Percentiles rank a stretch among this genome's conserved stretches.
Conservation (phyloP, 35 echinoderm and acorn worm genomes). For the Lytechinus variegatus region DNA sequence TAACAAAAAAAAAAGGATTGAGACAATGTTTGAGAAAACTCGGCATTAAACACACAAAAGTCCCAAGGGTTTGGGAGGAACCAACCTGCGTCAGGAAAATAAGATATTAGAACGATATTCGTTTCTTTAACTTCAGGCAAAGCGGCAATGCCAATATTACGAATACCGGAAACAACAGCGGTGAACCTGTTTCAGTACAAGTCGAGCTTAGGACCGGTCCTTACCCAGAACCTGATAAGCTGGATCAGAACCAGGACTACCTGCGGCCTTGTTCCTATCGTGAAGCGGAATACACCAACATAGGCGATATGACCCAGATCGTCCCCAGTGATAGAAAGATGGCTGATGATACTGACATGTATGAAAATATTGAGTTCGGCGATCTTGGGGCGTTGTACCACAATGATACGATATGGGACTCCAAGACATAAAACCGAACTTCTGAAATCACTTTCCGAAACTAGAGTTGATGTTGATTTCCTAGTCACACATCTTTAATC, state of each 20-base stretch:
- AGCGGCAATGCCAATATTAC: too few species aligned
- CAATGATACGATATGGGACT: background rate
- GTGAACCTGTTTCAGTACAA: background rate
- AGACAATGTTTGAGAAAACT: too few species aligned
- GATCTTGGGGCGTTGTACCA: background rate
- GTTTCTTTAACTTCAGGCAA: too few species aligned
- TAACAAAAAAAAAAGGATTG: too few species aligned
- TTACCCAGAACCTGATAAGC: background rate
- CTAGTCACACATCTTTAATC: too few species aligned
- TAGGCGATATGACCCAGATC: background rate
- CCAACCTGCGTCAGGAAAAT: too few species aligned
- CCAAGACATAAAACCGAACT: background rate
- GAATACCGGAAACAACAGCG: background rate
- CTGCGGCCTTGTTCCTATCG: background rate
- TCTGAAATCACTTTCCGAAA: too few species aligned
- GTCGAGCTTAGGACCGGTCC: background rate
- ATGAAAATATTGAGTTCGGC: background rate
- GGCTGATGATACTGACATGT: background rate
- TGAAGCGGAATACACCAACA: background rate
- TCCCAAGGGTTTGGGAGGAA: too few species aligned
- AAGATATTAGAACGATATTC: too few species aligned
- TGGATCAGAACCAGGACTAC: background rate
- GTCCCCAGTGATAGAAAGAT: background rate
- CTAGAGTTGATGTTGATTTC: too few species aligned
- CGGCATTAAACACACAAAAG: too few species aligned